These are phyloP conservation scores for Riptortus pedestris DNA, from an alignment of 1,140 invertebrate species.

Conservation along the genomic window DNA sequence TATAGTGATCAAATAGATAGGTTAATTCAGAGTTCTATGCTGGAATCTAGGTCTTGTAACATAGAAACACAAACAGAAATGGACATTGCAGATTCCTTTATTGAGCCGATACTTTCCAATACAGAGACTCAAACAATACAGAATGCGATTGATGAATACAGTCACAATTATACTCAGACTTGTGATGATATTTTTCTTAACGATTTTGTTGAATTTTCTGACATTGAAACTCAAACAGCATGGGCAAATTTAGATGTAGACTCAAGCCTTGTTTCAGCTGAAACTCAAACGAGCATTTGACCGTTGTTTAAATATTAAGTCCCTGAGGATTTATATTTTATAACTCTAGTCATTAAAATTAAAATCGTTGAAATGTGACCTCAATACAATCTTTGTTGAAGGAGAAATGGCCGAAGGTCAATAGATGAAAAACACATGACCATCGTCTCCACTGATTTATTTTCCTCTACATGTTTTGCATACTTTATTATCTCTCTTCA, in stretches of 20 bases:
- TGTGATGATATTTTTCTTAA: conserved; percentile 20
- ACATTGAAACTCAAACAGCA: conserved; percentile 28
- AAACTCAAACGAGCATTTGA: conserved; percentile 24
- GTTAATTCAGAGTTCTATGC: conserved; percentile 15
- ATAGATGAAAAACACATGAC: too few species aligned
- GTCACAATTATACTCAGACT: conserved; percentile 28
- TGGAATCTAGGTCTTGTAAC: conserved; percentile 21
- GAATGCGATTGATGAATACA: conserved; percentile 22
- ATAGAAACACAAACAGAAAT: conserved; percentile 26
- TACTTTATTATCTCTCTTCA: too few species aligned
- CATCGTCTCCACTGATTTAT: too few species aligned
- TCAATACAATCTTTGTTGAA: too few species aligned
- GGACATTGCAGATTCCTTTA: conserved; percentile 5
- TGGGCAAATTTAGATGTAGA: conserved; percentile 21
- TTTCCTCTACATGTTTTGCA: too few species aligned
- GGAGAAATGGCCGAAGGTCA: too few species aligned
- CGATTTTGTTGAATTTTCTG: conserved; percentile 25
- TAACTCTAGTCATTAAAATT: not conserved
- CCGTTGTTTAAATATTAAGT: not conserved
- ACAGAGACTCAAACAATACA: conserved; percentile 25
- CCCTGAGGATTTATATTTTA: too few species aligned
- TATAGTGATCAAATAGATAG: conserved; percentile 12
- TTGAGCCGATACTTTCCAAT: conserved; percentile 21
- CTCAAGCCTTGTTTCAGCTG: conserved; percentile 15
- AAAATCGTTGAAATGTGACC: conserved; percentile 9